Percentiles rank a stretch among this genome's conserved stretches.
phyloP scores from a whole-genome alignment of 2,888 invertebrate genomes.

The Xanthia icteritia region DNA sequence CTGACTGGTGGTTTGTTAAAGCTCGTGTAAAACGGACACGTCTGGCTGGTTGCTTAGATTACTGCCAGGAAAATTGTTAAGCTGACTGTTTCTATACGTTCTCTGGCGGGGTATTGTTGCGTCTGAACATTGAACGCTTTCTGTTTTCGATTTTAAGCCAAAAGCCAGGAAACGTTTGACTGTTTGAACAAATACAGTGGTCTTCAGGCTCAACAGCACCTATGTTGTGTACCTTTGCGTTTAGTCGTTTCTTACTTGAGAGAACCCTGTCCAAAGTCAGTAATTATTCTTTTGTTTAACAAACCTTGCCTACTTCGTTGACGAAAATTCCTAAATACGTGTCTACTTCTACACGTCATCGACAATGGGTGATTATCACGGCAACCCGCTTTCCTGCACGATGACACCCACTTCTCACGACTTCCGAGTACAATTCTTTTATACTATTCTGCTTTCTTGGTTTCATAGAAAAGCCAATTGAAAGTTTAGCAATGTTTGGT shows the following conservation, averaged over 20 bases:
- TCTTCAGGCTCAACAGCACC: background rate
- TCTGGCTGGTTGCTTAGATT: conserved; percentile 17
- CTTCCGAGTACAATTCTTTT: conserved; percentile 78
- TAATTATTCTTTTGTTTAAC: conserved; percentile 11
- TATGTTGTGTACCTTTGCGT: background rate
- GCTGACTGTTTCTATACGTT: background rate
- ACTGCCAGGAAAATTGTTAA: conserved; percentile 15
- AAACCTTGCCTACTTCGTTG: conserved; percentile 19
- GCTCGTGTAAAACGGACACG: conserved; percentile 22
- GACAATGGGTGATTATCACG: conserved; percentile 80
- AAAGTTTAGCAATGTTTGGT: conserved; percentile 65
- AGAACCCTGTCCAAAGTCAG: background rate
- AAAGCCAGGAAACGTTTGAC: background rate
- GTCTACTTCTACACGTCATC: conserved; percentile 58
- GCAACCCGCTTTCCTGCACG: conserved; percentile 83
- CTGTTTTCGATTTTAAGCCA: background rate
- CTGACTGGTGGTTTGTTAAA: conserved; percentile 9
- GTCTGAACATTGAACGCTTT: background rate
- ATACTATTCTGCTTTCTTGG: conserved; percentile 83
- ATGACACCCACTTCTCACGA: conserved; percentile 86
- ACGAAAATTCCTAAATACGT: conserved; percentile 48
- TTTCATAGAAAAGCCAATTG: conserved; percentile 73
- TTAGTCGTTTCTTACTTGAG: background rate
- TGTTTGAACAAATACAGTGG: background rate
- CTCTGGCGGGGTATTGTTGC: background rate